Base-by-base conservation (phyloP, 1,140 invertebrate genomes). In the Branchinecta lindahli region DNA sequence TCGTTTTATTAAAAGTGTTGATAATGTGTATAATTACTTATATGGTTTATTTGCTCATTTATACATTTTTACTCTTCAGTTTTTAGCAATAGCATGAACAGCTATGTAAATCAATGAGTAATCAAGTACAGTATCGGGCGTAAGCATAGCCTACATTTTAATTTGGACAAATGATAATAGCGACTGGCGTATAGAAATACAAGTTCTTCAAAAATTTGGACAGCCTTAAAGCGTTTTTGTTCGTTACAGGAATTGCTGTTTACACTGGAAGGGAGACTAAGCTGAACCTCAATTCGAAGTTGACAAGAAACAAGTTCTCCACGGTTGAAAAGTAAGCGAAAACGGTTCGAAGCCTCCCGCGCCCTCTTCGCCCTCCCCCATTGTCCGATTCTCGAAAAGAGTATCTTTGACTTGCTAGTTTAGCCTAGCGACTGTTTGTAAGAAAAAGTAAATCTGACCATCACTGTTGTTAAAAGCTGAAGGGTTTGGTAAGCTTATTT, bases 261-360 rank as follows among this genome's bases (percentile, higher is more conserved):
- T 94, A 92, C 74, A 93, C 90, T 9, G 89, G 89, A 4, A 83
- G 85, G 76, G 88, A 92, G 69, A 92, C 90, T 0, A 92, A 93
- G 78, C 79, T 94, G 73, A 88, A 89, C 10, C 77, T 91, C 8
- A 94, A 94, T 76, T 91, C 89, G 0, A 88, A 87, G 75, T 83
- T 86, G 70, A 84, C 85, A 8, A 81, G 81, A 45, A 86, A 86
- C 75, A 94, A 94, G 80, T 88, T 88, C 74, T 90, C 90, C 8
- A 88, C 86, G 2, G 85, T 87, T 72, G 91, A 93, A 79, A 83
- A 81, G 80, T 90, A 75, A 77, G 73, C 75, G 8, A 67, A 20
- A 68, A 10, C 66, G 18, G 12, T 46, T 45, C 70, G 9, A 33
- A n/a, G n/a, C n/a, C n/a, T n/a, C n/a, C n/a, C n/a, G n/a, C n/a